A percentile compares a stretch with the other conserved stretches of the same genome.
Evolutionary conservation across 2,888 invertebrate genomes (phyloP).

Genomic region (Lochmaea crataegi): DNA sequence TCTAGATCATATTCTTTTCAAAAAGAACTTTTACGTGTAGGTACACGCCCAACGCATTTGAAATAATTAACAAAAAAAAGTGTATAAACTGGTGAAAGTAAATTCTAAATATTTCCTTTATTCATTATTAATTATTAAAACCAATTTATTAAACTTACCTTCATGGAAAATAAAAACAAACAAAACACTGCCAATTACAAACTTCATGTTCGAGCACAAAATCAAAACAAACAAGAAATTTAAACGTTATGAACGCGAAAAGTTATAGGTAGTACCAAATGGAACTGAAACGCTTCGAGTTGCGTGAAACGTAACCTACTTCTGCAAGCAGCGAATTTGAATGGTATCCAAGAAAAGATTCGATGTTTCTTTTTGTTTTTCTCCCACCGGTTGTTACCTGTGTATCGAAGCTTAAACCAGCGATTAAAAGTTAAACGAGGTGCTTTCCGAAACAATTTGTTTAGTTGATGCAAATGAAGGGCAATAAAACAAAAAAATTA

Average conservation of each 20-base stretch:
- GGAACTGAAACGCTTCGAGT: background rate
- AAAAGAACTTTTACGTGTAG: too few relatives aligned
- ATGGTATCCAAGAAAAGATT: conserved; percentile 25
- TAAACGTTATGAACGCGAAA: background rate
- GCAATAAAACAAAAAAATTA: too few relatives aligned
- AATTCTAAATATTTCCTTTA: background rate
- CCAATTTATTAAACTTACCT: conserved; percentile 14
- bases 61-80: too few relatives aligned
- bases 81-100: background rate
- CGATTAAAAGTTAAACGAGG: background rate
- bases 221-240: conserved; percentile 12
- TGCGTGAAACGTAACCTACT: conserved; percentile 12
- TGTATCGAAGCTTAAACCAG: conserved; percentile 1
- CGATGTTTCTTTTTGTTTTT: conserved; percentile 20
- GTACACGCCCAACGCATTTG: too few relatives aligned
- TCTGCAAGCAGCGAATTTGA: conserved; percentile 22
- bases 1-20: too few relatives aligned
- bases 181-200: conserved; percentile 17
- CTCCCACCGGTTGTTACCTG: conserved; percentile 22
- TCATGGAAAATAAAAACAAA: conserved; percentile 22
- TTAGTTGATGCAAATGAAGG: too few relatives aligned
- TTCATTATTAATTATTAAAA: background rate
- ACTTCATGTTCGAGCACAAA: conserved; percentile 23
- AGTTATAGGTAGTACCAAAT: background rate
- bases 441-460: background rate